Evolutionary conservation across 2,113 vertebrate species (phyloP).

Genomic region (Sminthopsis crassicaudata): DNA sequence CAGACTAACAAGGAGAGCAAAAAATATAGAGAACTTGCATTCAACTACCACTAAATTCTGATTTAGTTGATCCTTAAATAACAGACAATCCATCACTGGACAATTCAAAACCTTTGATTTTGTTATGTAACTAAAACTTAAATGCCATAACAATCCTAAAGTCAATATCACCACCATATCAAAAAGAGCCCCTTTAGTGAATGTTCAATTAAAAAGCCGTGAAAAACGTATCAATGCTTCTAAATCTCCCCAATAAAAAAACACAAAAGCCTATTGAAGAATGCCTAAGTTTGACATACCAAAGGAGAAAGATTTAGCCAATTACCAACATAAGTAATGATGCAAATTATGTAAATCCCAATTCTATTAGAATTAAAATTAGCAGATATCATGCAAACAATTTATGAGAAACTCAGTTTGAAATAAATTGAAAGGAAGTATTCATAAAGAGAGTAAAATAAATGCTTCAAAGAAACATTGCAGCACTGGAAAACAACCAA

Average conservation of each 20-base stretch:
- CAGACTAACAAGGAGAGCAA: neutral
- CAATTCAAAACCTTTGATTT: neutral
- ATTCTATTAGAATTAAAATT: constrained; percentile 30
- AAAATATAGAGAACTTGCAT: neutral
- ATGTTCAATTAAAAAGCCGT: neutral
- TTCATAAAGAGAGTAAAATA: neutral
- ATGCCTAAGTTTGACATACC: neutral
- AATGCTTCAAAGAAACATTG: neutral
- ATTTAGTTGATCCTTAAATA: neutral
- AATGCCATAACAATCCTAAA: neutral
- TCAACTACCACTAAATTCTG: no score
- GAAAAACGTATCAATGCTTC: constrained; percentile 15
- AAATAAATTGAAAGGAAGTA: neutral
- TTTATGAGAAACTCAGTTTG: neutral
- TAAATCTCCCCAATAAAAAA: neutral
- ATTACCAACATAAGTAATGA: neutral
- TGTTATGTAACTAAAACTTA: neutral
- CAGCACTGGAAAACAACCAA: neutral
- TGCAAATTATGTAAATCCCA: constrained; percentile 29
- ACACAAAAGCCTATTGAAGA: neutral
- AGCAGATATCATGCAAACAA: neutral
- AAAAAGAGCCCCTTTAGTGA: neutral
- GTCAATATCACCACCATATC: neutral
- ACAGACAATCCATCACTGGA: neutral
- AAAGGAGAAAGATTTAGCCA: neutral